Base-by-base conservation (phyloP, 2,888 invertebrate species). In the Entomobrya proxima region DNA sequence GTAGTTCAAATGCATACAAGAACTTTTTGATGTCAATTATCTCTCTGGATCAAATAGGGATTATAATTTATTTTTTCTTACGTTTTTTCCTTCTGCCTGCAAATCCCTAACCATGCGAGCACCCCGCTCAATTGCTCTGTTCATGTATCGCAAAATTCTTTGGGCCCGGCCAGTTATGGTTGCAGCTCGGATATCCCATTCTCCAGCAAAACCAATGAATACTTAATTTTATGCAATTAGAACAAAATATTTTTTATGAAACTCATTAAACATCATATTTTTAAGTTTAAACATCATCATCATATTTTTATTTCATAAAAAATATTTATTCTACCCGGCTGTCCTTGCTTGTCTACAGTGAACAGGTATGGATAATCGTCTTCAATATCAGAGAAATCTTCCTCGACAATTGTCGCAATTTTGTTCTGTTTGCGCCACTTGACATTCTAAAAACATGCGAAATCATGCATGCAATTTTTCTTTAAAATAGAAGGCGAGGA, bases 351-450 rank as follows among this genome's bases (percentile, higher is more conserved):
- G 44, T 78, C 78, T 11, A 24, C 21, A 18, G 61, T 72, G 27
- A 78, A 78, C 3, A 61, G 15, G 30, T 74, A 85, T 27, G 78
- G 78, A 18, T 32, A 85, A 1, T 79, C 78, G 30, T 85, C 78
- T 1, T 15, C 3, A 1, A 85, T 21, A 15, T 85, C 85, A 13
- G 58, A 44, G 47, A 85, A 85, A 37, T 85, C 74, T 64, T 85
- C 85, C 2, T 55, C 18, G 9, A 50, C 21, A 15, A 85, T 85
- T 37, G 52, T 79, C n/a, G 74, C 40, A 2, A 85, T 72, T 61
- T 85, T 85, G 35, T 85, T 72, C 47, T 84, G 77, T n/a, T 61
- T 77, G 1, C 84, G 40, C 84, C 84, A 84, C 47, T 84, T 78
- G 7, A 84, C 30, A 47, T 78, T 78, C 77, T 82, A 24, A 15